A percentile compares a stretch with the other conserved stretches of the same genome.
Conservation (phyloP, 2,113 vertebrate species). For the Alethe diademata region DNA sequence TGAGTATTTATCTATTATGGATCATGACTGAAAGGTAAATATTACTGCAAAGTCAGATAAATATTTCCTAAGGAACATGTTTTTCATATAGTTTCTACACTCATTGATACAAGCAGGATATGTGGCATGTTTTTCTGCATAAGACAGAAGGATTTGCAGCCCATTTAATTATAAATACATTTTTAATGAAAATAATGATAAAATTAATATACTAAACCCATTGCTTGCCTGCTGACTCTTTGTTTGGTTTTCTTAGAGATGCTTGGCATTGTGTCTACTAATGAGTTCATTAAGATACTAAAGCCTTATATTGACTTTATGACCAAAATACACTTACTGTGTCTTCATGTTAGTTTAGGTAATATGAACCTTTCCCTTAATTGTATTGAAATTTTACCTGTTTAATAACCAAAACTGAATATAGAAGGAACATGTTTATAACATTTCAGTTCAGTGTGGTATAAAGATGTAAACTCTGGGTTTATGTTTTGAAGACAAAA, state of each 20-base stretch:
- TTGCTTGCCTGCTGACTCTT: not conserved
- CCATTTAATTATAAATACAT: not conserved
- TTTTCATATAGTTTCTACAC: not conserved
- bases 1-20: not conserved
- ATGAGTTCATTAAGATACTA: not conserved
- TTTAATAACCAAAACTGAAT: not conserved
- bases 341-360: not conserved
- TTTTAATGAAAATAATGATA: not conserved
- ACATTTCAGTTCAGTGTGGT: not conserved
- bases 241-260: not conserved
- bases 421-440: not conserved
- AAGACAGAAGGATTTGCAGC: not conserved
- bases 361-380: not conserved
- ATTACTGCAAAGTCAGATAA: not conserved
- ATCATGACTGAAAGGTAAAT: not conserved
- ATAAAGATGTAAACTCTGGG: not conserved
- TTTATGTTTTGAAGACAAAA: slow-evolving; percentile 12
- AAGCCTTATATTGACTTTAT: not conserved
- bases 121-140: not conserved
- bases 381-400: not conserved
- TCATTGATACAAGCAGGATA: not conserved
- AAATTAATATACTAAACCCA: not conserved
- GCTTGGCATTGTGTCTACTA: not conserved
- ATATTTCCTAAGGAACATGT: not conserved
- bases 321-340: not conserved